Evolutionary conservation across 2,113 vertebrate species (phyloP).

Genomic region (Epinephelus fuscoguttatus): DNA sequence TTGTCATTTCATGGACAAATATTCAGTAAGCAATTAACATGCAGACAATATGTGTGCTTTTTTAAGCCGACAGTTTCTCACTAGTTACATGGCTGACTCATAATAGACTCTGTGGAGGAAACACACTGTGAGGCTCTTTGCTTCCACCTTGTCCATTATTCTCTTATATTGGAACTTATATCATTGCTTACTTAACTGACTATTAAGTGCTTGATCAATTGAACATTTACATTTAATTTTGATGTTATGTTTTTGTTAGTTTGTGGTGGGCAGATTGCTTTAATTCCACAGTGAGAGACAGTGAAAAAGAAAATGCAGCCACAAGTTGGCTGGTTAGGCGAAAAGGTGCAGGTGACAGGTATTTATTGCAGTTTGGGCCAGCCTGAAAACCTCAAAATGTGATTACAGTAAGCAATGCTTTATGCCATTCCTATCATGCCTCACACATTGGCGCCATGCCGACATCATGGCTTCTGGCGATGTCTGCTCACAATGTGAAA

Average conservation of each 20-base stretch:
- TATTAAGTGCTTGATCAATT: neutral
- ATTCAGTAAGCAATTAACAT: neutral
- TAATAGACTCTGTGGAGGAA: neutral
- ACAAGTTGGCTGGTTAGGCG: neutral
- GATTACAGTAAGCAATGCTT: constrained; percentile 35
- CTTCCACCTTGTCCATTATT: neutral
- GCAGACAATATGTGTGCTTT: neutral
- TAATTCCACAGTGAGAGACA: neutral
- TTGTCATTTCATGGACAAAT: neutral
- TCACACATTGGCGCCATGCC: constrained; percentile 16
- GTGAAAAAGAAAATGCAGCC: neutral
- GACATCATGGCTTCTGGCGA: constrained; percentile 16
- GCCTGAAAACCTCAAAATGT: constrained; percentile 36
- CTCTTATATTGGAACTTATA: neutral
- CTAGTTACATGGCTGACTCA: neutral
- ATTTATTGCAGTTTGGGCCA: constrained; percentile 12
- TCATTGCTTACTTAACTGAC: neutral
- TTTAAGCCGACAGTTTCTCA: neutral
- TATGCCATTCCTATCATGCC: constrained; percentile 1
- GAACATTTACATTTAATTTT: neutral
- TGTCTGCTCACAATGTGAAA: constrained; percentile 17
- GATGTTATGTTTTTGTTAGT: neutral
- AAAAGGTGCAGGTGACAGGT: constrained; percentile 29
- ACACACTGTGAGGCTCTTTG: neutral
- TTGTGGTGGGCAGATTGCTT: neutral